A percentile compares a stretch with the other conserved stretches of the same genome.
Evolutionary conservation across 2,888 invertebrate genomes (phyloP).

Genomic region (Nysson spinosus): DNA sequence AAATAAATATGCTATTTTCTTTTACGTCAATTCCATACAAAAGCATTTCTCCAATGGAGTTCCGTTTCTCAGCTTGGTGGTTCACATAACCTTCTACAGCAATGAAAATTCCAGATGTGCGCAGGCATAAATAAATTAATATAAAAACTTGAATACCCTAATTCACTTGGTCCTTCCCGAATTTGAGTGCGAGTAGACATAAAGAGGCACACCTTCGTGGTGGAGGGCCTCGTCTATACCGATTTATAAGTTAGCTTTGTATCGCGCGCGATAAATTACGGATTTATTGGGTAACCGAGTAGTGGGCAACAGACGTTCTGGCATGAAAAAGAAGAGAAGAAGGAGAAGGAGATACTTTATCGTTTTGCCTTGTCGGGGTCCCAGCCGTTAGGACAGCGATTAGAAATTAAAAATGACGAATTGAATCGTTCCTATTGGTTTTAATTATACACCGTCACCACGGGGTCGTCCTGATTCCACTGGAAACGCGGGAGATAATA

Average conservation of each 20-base stretch:
- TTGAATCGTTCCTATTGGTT: constrained; percentile 44
- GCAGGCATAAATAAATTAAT: too few species aligned
- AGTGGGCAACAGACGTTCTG: constrained; percentile 13
- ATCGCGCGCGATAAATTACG: constrained; percentile 54
- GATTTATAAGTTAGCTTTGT: constrained; percentile 53
- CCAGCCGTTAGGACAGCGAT: constrained; percentile 13
- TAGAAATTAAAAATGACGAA: constrained; percentile 49
- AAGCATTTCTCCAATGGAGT: too few species aligned
- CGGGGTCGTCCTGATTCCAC: background rate
- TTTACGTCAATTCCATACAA: too few species aligned
- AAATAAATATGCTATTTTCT: too few species aligned
- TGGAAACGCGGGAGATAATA: constrained; percentile 9
- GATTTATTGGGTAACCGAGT: constrained; percentile 44
- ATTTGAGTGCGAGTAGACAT: background rate
- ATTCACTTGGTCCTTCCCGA: background rate
- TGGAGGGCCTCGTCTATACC: constrained; percentile 28
- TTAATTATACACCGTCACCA: constrained; percentile 48
- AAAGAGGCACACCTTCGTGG: constrained; percentile 31
- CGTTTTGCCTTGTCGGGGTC: constrained; percentile 9
- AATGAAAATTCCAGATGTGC: too few species aligned
- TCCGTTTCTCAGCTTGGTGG: too few species aligned
- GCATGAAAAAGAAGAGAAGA: constrained; percentile 17
- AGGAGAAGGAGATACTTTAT: constrained; percentile 30
- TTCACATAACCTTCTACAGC: too few species aligned
- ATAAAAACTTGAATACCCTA: too few species aligned